phyloP scores from a whole-genome alignment of 2,888 invertebrate species.

The Pandemis corylana region DNA sequence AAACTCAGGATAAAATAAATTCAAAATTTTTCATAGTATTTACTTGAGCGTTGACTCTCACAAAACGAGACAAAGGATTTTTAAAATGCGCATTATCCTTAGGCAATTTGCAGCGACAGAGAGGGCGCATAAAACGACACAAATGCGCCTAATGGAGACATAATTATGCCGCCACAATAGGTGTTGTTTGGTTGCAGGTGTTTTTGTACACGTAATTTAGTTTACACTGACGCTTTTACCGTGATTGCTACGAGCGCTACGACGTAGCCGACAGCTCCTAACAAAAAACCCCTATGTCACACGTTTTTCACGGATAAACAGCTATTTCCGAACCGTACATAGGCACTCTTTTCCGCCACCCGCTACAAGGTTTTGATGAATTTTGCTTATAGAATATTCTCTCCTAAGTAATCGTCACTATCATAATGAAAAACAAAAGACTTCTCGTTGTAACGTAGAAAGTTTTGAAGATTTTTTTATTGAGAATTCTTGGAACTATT shows the following conservation, averaged over 20 bases:
- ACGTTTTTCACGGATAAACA: not conserved
- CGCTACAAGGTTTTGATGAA: not conserved
- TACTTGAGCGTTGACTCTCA: constrained; percentile 1
- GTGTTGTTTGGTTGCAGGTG: constrained; percentile 30
- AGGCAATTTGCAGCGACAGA: constrained; percentile 24
- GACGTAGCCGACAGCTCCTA: not conserved
- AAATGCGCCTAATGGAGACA: constrained; percentile 39
- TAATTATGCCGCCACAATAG: constrained; percentile 37
- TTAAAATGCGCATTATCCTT: constrained; percentile 33
- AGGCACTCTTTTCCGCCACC: not conserved
- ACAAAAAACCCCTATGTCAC: not conserved
- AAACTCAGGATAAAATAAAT: not conserved
- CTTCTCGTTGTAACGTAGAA: no score
- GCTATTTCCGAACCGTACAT: not conserved
- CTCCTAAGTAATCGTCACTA: not conserved
- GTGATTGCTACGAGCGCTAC: not conserved
- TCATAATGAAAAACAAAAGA: constrained; percentile 21
- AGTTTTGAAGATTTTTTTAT: constrained; percentile 13
- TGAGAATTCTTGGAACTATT: constrained; percentile 22
- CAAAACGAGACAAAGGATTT: constrained; percentile 22
- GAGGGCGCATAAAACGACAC: constrained; percentile 17
- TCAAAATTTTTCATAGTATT: not conserved
- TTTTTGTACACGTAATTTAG: constrained; percentile 22
- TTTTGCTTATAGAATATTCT: not conserved
- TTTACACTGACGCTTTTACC: constrained; percentile 7